These are phyloP conservation scores for Pemphigus obesinymphae DNA, from an alignment of 1,140 invertebrate species.

Conservation along the genomic window DNA sequence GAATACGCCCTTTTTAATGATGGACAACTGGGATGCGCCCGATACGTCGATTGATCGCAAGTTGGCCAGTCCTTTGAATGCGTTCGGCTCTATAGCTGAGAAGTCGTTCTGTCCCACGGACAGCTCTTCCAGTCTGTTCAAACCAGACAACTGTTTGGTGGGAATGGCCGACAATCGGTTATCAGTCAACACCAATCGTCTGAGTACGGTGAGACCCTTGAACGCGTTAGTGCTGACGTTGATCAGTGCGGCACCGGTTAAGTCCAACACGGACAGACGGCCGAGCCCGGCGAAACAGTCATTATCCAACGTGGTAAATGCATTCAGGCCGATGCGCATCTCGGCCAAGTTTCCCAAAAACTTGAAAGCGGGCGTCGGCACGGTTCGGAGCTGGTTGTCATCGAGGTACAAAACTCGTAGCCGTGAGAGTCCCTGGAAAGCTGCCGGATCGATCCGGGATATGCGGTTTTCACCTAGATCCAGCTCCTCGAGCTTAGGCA, in stretches of 20 bases:
- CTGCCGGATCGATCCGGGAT: conserved; percentile 68
- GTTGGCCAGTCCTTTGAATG: conserved; percentile 71
- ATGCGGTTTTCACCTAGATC: conserved; percentile 84
- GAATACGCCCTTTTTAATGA: conserved; percentile 70
- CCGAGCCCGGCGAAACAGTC: conserved; percentile 71
- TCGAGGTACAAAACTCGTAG: conserved; percentile 75
- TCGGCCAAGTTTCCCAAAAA: conserved; percentile 71
- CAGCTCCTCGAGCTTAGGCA: conserved; percentile 73
- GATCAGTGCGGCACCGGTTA: conserved; percentile 71
- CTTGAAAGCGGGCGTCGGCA: conserved; percentile 68
- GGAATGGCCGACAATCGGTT: conserved; percentile 71
- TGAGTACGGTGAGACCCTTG: conserved; percentile 62
- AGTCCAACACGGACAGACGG: conserved; percentile 67
- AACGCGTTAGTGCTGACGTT: conserved; percentile 73
- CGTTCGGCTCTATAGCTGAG: conserved; percentile 60
- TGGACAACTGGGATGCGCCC: conserved; percentile 65
- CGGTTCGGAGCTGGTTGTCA: conserved; percentile 72
- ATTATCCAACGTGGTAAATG: conserved; percentile 66
- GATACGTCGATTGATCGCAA: conserved; percentile 70
- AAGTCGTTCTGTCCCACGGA: conserved; percentile 79
- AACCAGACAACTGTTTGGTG: conserved; percentile 64
- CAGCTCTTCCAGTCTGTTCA: conserved; percentile 71
- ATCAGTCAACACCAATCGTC: conserved; percentile 70
- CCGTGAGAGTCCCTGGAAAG: conserved; percentile 70
- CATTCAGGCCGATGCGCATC: conserved; percentile 76